These are phyloP conservation scores for Semaprochilodus insignis DNA, from an alignment of 2,797 vertebrate species.

Conservation along the genomic window DNA sequence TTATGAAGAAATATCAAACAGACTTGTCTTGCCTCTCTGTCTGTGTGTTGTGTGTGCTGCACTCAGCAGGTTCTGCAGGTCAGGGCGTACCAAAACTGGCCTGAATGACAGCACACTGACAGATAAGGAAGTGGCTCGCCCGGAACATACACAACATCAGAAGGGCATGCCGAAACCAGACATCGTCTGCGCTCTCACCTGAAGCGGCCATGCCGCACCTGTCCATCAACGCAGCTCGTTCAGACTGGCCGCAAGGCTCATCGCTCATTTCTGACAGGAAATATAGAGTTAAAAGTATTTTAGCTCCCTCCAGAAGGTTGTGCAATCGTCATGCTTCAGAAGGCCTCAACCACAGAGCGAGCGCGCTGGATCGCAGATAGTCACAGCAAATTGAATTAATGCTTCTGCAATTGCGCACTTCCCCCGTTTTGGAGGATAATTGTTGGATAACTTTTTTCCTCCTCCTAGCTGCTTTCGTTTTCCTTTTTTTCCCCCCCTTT, in stretches of 20 bases:
- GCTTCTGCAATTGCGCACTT: constrained; percentile 20
- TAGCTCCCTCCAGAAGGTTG: constrained; percentile 14
- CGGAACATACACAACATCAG: constrained; percentile 37
- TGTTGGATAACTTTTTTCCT: constrained; percentile 15
- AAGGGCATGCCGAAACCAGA: constrained; percentile 32
- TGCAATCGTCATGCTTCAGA: constrained; percentile 1
- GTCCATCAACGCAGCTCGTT: constrained; percentile 48
- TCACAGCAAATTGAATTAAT: constrained; percentile 19
- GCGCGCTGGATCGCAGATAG: neutral
- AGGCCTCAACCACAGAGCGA: neutral
- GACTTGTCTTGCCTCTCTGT: neutral
- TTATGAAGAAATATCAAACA: neutral
- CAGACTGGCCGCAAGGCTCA: constrained; percentile 32
- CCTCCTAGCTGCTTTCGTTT: constrained; percentile 1
- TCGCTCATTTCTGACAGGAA: constrained; percentile 34
- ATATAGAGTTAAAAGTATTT: constrained; percentile 32
- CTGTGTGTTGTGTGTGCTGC: constrained; percentile 19
- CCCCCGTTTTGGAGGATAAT: constrained; percentile 21
- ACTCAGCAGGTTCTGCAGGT: constrained; percentile 54
- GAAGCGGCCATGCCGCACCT: constrained; percentile 21
- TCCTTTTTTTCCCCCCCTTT: neutral
- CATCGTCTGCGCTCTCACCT: constrained; percentile 38
- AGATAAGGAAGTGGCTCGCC: constrained; percentile 50
- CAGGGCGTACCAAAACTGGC: constrained; percentile 37
- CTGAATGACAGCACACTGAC: constrained; percentile 54